Evolutionary conservation across 2,888 invertebrate species (phyloP).

Genomic region (Girardia tigrina): DNA sequence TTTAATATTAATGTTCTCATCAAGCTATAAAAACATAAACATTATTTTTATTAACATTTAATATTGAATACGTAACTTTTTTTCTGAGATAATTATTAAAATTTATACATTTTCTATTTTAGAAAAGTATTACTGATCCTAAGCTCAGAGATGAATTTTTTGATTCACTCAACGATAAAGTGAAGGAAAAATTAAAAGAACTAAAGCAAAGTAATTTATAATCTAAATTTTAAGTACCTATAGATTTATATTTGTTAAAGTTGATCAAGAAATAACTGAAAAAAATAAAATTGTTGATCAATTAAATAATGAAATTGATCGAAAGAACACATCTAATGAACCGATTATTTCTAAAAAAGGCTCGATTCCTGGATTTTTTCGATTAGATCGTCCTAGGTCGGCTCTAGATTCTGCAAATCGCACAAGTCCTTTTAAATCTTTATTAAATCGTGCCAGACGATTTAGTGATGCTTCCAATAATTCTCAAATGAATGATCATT

Average conservation of each 20-base stretch:
- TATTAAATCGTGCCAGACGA: background rate
- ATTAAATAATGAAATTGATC: background rate
- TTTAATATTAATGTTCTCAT: too few relatives aligned
- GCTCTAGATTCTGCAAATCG: background rate
- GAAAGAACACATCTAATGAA: background rate
- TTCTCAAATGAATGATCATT: background rate
- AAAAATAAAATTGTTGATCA: slow-evolving; percentile 4
- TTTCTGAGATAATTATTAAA: too few relatives aligned
- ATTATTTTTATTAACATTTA: too few relatives aligned
- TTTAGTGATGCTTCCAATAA: background rate
- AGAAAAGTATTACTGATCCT: background rate
- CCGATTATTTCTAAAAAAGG: background rate
- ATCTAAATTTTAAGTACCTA: background rate
- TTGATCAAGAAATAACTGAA: background rate
- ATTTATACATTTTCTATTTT: background rate
- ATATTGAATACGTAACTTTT: too few relatives aligned
- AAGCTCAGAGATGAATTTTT: background rate
- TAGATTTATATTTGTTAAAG: background rate
- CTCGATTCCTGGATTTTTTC: background rate
- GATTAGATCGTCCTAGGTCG: background rate
- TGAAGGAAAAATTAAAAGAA: background rate
- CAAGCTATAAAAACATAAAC: too few relatives aligned
- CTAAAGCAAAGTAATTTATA: background rate
- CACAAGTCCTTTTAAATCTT: background rate
- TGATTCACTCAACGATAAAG: background rate